Base-by-base conservation (phyloP, 2,797 vertebrate genomes). In the Hypotaenidia okinawae region DNA sequence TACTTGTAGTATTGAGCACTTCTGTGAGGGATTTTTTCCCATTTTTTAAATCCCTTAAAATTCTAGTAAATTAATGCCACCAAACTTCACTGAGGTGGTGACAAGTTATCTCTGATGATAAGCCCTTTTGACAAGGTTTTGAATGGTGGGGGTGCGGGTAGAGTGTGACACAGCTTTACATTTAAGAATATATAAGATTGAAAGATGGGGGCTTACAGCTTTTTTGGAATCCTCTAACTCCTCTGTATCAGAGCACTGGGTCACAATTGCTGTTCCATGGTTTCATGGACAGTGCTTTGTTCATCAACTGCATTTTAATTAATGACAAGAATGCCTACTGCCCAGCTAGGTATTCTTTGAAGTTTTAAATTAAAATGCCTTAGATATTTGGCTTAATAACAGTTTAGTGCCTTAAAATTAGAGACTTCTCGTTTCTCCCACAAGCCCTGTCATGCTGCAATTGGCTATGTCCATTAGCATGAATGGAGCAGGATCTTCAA, bases 331-430 rank as follows among this genome's bases (percentile, higher is more conserved):
- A 94, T 94, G 32, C 43, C 89, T 84, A 89, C 51, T 95, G 78
- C 55, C 78, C 62, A 87, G 1, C 55, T 77, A 72, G 35, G 58
- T 89, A 83, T 87, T 90, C 95, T 96, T 96, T 96, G 96, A 97
- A 95, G 90, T 85, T 96, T 92, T 89, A 96, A 95, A 94, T 96
- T 96, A 89, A 94, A 96, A 94, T 89, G 63, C 88, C 70, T 83
- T 84, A 87, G 58, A 90, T 85, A 95, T 83, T 91, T 91, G 78
- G 21, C 39, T 85, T 95, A 95, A 94, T 95, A 83, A 92, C 59
- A 69, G n/a, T 89, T 93, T 77, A 72, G 43, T 66, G n/a, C 79
- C 94, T 84, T 83, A 95, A 95, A 93, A 97, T 96, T 95, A 94
- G 64, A 95, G 93, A 55, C 93, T 72, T 87, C n/a, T 14, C 74